A percentile compares a stretch with the other conserved stretches of the same genome.
phyloP scores from a whole-genome alignment of 2,797 vertebrate genomes.

The Amblyopsis hoosieri region DNA sequence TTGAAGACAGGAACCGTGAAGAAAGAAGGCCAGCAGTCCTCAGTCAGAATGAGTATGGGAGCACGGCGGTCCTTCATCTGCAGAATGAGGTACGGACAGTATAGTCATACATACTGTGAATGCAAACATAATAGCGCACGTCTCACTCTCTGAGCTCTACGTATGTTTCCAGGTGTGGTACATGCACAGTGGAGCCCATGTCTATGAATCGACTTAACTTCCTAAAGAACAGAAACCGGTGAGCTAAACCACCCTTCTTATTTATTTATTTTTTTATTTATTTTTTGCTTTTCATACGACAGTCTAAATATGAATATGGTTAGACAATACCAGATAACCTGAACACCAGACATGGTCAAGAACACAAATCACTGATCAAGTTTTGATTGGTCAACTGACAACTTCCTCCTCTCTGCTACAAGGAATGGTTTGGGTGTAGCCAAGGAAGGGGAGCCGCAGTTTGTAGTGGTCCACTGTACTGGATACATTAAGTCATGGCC shows the following conservation, averaged over 20 bases:
- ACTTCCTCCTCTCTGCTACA: conserved; percentile 2
- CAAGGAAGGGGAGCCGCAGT: conserved; percentile 94
- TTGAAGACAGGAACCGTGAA: conserved; percentile 97
- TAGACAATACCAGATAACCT: background rate
- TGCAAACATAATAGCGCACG: background rate
- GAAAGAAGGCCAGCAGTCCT: conserved; percentile 93
- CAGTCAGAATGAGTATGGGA: conserved; percentile 96
- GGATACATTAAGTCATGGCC: conserved; percentile 99
- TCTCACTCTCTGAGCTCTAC: conserved; percentile 59
- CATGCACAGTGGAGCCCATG: conserved; percentile 83
- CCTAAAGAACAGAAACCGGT: conserved; percentile 91
- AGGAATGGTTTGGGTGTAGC: conserved; percentile 89
- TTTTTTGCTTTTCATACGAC: background rate
- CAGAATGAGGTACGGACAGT: conserved; percentile 86
- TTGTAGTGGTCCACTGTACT: conserved; percentile 95
- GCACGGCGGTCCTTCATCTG: conserved; percentile 96
- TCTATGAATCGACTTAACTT: conserved; percentile 90
- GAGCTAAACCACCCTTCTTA: conserved; percentile 15
- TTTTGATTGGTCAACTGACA: background rate
- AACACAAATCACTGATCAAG: background rate
- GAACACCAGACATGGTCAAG: background rate
- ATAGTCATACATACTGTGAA: background rate
- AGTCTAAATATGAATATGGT: background rate
- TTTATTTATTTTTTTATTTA: no score
- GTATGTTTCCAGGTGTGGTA: conserved; percentile 83